Percentiles rank a stretch among this genome's conserved stretches.
Conservation (phyloP, 2,113 vertebrate species). For the Pagrus major region DNA sequence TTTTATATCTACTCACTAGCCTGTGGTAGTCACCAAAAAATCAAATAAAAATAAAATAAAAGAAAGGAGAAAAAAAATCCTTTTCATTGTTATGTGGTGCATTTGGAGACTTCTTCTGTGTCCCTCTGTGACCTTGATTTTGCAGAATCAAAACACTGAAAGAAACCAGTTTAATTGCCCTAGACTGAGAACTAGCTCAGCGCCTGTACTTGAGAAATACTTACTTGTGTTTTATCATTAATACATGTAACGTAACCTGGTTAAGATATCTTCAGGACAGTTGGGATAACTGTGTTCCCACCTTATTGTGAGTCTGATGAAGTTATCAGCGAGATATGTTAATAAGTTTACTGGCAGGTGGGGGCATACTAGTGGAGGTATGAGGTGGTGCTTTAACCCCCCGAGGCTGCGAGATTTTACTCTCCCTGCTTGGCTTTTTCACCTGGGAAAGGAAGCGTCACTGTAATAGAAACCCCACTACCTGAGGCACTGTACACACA, state of each 20-base stretch:
- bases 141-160: background rate
- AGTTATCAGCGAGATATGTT: background rate
- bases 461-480: slow-evolving; percentile 69
- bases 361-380: background rate
- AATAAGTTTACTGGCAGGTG: slow-evolving; percentile 24
- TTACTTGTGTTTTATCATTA: background rate
- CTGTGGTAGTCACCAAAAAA: background rate
- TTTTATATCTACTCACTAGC: background rate
- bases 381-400: slow-evolving; percentile 23
- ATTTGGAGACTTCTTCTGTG: background rate
- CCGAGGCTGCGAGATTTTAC: slow-evolving; percentile 64
- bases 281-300: background rate
- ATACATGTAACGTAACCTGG: background rate
- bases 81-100: background rate
- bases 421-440: slow-evolving; percentile 53
- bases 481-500: slow-evolving; percentile 54
- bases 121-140: background rate
- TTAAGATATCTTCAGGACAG: background rate
- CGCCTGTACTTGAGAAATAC: background rate
- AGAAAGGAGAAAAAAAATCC: background rate
- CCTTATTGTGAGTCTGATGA: background rate
- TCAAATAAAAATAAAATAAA: no score
- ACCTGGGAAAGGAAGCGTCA: slow-evolving; percentile 76
- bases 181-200: background rate
- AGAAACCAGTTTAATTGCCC: background rate